Percentiles rank a stretch among this genome's conserved stretches.
These are phyloP conservation scores for Lithosia quadra DNA, from an alignment of 2,888 invertebrate genomes.

Conservation along the genomic window DNA sequence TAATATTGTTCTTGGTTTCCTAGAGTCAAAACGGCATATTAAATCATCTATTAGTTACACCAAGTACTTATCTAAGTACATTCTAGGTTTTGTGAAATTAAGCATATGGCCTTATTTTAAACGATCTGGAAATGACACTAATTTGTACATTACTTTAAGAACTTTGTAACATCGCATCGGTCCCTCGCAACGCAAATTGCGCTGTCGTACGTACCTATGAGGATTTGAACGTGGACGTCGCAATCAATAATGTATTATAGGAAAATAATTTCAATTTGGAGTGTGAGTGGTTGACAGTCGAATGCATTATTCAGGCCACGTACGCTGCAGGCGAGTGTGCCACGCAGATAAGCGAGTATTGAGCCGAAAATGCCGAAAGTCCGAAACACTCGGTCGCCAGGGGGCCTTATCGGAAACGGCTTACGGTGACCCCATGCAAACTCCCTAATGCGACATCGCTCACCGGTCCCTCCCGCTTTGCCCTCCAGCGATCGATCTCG, in stretches of 20 bases:
- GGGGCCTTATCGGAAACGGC: slow-evolving; percentile 87
- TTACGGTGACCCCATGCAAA: slow-evolving; percentile 85
- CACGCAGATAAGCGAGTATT: slow-evolving; percentile 80
- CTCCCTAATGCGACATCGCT: slow-evolving; percentile 84
- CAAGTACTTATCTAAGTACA: too few relatives aligned
- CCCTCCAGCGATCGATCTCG: slow-evolving; percentile 81
- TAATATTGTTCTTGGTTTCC: too few relatives aligned
- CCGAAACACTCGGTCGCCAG: slow-evolving; percentile 58
- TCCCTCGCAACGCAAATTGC: background rate
- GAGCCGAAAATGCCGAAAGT: slow-evolving; percentile 72
- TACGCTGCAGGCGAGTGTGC: slow-evolving; percentile 78
- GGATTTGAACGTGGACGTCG: slow-evolving; percentile 25
- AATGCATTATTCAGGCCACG: slow-evolving; percentile 83
- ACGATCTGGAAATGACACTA: background rate
- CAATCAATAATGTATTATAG: slow-evolving; percentile 72
- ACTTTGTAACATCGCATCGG: background rate
- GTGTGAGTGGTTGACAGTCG: slow-evolving; percentile 58
- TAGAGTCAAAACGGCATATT: too few relatives aligned
- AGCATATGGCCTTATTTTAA: background rate
- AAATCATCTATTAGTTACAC: too few relatives aligned
- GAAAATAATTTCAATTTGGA: slow-evolving; percentile 83
- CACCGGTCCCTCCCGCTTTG: slow-evolving; percentile 62
- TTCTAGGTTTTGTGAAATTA: background rate
- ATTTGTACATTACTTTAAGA: background rate
- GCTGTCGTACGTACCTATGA: background rate